Evolutionary conservation across 1,140 invertebrate species (phyloP).

Genomic region (Pseudomyrmex dendroicus): DNA sequence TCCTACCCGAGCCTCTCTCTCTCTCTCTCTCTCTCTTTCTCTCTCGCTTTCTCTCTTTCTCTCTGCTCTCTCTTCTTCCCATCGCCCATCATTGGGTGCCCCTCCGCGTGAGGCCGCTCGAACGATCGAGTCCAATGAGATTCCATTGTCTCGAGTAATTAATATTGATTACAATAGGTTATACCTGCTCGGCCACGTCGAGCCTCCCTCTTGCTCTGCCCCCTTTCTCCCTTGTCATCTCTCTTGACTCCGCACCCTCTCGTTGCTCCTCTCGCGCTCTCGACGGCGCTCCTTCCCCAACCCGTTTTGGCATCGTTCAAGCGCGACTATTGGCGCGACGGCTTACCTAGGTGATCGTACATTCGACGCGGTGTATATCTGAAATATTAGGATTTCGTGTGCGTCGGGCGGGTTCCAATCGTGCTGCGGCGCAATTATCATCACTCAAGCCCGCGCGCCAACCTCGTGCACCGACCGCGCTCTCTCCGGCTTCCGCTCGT

Average conservation of each 20-base stretch:
- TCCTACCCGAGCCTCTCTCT: background rate
- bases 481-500: constrained; percentile 9
- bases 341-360: constrained; percentile 71
- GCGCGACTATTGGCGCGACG: constrained; percentile 68
- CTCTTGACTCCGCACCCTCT: constrained; percentile 2
- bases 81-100: constrained; percentile 44
- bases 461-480: constrained; percentile 55
- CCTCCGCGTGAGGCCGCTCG: constrained; percentile 74
- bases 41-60: background rate
- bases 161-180: constrained; percentile 85
- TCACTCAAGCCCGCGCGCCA: constrained; percentile 40
- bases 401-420: constrained; percentile 69
- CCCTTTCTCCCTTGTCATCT: constrained; percentile 35
- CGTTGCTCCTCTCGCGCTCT: constrained; percentile 15
- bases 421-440: constrained; percentile 61
- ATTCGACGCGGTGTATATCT: constrained; percentile 73
- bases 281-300: constrained; percentile 25
- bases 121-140: constrained; percentile 85
- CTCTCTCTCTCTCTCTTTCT: background rate
- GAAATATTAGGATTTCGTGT: constrained; percentile 81
- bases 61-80: constrained; percentile 52
- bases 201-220: constrained; percentile 40
- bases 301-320: constrained; percentile 60
- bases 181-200: constrained; percentile 80
- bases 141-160: constrained; percentile 86